Evolutionary conservation across 1,140 invertebrate genomes (phyloP), one percentile per base, ranked within the genome.

Genomic region (Myzus persicae): DNA sequence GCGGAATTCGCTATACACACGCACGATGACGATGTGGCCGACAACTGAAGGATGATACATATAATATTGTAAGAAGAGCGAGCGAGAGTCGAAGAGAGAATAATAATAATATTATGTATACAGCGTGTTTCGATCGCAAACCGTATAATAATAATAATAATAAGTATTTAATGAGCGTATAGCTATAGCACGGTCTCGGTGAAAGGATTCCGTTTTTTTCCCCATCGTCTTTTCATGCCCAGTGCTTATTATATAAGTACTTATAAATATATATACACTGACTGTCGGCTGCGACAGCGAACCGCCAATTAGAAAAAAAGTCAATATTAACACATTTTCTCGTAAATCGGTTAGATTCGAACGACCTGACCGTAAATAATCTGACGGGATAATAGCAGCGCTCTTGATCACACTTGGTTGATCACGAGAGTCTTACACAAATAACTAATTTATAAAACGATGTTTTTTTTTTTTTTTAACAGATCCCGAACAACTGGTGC

Each of bases 111-210:
- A n/a, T n/a, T n/a, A n/a, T n/a, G n/a, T n/a, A 76, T 76, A 76
- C 59, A 76, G 31, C 59, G 59, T 14, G 38, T 90, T 90, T 90
- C 40, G 54, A 90, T 90, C 54, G 42, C 51, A 42, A 59, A 90
- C 54, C 54, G 89, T 90, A 67, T 42, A 90, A 67, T 90, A 90
- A 90, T 90, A 90, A 89, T 36, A 54, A 90, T 90, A 90, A 90
- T 90, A 90, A 90, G 54, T 90, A 90, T 90, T 90, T 90, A 90
- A 67, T 67, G 89, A 90, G 54, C 89, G 89, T 90, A n/a, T n/a
- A 42, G 51, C 40, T 76, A 26, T 38, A 11, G 59, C 51, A 90
- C 89, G 89, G 89, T 67, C 54, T 90, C 89, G 89, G 89, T 90
- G 89, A 90, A 90, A 90, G 89, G 89, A 90, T 42, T 67, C 24